phyloP scores from a whole-genome alignment of 2,888 invertebrate genomes.

The Omphaloscelis lunosa region DNA sequence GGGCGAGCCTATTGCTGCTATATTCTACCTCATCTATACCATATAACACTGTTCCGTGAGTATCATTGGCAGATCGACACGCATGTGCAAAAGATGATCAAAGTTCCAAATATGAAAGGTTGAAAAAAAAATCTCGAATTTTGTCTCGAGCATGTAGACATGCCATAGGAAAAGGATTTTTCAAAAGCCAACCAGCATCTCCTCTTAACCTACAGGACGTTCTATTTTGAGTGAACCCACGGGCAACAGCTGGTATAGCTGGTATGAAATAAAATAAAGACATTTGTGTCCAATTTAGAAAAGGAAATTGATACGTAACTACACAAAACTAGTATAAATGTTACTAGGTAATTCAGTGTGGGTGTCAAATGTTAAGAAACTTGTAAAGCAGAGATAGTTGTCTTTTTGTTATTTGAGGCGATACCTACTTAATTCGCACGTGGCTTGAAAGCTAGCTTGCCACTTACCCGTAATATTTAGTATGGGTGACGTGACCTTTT shows the following conservation, averaged over 20 bases:
- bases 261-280: slow-evolving; percentile 14
- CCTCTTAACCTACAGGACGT: not conserved
- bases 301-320: slow-evolving; percentile 13
- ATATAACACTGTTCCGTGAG: too few relatives aligned
- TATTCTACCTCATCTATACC: not conserved
- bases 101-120: not conserved
- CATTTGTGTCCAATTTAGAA: slow-evolving; percentile 18
- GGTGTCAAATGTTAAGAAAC: slow-evolving; percentile 28
- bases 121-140: not conserved
- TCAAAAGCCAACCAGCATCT: not conserved
- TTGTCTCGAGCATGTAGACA: not conserved
- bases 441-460: not conserved
- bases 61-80: not conserved
- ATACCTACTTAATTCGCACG: slow-evolving; percentile 10
- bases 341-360: slow-evolving; percentile 1
- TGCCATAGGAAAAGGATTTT: not conserved
- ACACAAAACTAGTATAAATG: slow-evolving; percentile 7
- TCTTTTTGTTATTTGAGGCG: slow-evolving; percentile 16
- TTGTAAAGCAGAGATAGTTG: not conserved
- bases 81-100: not conserved
- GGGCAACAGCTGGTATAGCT: not conserved
- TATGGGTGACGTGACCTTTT: too few relatives aligned
- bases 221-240: not conserved
- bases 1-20: not conserved
- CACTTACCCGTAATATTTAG: not conserved